Conservation (phyloP, 2,888 invertebrate species). For the Melikaiella ostensackeni region DNA sequence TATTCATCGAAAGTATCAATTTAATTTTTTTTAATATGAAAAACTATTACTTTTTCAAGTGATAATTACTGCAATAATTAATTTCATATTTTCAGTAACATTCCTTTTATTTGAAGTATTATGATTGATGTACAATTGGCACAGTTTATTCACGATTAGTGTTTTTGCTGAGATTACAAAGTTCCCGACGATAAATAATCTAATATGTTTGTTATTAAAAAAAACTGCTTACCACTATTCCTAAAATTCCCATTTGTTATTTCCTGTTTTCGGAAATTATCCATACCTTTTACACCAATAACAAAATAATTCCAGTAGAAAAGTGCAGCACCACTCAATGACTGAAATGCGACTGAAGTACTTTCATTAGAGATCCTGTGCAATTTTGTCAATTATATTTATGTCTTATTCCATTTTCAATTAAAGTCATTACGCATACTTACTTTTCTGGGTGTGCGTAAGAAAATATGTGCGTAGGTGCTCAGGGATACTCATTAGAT, state of each 20-base stretch:
- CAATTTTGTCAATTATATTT: not conserved
- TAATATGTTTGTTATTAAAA: not conserved
- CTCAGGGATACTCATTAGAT: not conserved
- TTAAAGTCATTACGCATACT: not conserved
- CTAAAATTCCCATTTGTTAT: not conserved
- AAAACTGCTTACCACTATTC: not conserved
- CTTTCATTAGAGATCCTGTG: slow-evolving; percentile 8
- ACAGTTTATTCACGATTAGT: too few relatives aligned
- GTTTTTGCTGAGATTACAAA: too few relatives aligned
- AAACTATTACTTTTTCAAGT: too few relatives aligned
- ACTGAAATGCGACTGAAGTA: not conserved
- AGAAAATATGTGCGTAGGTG: not conserved
- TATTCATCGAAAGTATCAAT: too few relatives aligned
- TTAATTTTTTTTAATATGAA: too few relatives aligned
- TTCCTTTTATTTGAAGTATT: too few relatives aligned
- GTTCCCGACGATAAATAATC: too few relatives aligned
- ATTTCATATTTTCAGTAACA: too few relatives aligned
- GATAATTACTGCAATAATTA: too few relatives aligned
- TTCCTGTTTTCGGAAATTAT: not conserved
- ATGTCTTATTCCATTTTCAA: not conserved
- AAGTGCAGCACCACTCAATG: not conserved
- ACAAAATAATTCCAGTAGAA: not conserved
- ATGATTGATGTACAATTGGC: too few relatives aligned
- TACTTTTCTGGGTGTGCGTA: not conserved
- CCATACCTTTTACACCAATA: not conserved